These are phyloP conservation scores for Cataglyphis rosenhaueri DNA, from an alignment of 2,888 invertebrate species.

Conservation along the genomic window DNA sequence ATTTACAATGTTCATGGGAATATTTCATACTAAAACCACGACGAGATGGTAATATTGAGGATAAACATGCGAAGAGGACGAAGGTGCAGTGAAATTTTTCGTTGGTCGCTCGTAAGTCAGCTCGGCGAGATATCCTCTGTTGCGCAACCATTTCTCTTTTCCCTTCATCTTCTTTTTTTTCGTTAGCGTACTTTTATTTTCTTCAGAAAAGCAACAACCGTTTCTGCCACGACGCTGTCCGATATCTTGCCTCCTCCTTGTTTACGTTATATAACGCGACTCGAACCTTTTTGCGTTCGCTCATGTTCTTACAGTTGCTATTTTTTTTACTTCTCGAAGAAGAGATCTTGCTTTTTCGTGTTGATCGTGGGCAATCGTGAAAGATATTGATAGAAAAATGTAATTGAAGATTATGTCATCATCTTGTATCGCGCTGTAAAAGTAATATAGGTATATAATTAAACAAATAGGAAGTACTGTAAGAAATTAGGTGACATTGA, in stretches of 20 bases:
- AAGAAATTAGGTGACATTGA: conserved; percentile 38
- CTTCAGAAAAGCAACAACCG: conserved; percentile 9
- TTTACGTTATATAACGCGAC: neutral
- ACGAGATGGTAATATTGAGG: conserved; percentile 34
- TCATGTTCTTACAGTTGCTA: conserved; percentile 13
- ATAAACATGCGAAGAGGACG: conserved; percentile 43
- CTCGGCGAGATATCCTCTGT: conserved; percentile 62
- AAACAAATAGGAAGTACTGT: conserved; percentile 22
- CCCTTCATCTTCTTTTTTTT: conserved; percentile 27
- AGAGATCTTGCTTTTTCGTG: neutral
- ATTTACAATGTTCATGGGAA: conserved; percentile 61
- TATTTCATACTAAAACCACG: conserved; percentile 64
- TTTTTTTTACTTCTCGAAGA: neutral
- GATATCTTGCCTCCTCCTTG: conserved; percentile 30
- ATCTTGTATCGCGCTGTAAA: neutral
- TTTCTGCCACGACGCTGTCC: conserved; percentile 20
- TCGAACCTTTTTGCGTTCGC: conserved; percentile 4
- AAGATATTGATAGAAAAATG: neutral
- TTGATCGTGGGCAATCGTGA: neutral
- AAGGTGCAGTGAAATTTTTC: conserved; percentile 46
- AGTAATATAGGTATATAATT: conserved; percentile 2
- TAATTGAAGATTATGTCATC: neutral
- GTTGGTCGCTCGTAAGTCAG: conserved; percentile 46
- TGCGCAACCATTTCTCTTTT: conserved; percentile 55
- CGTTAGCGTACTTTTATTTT: conserved; percentile 18